Evolutionary conservation across 2,888 invertebrate genomes (phyloP), one percentile per base, ranked within the genome.

Genomic region (Lypha dubia): DNA sequence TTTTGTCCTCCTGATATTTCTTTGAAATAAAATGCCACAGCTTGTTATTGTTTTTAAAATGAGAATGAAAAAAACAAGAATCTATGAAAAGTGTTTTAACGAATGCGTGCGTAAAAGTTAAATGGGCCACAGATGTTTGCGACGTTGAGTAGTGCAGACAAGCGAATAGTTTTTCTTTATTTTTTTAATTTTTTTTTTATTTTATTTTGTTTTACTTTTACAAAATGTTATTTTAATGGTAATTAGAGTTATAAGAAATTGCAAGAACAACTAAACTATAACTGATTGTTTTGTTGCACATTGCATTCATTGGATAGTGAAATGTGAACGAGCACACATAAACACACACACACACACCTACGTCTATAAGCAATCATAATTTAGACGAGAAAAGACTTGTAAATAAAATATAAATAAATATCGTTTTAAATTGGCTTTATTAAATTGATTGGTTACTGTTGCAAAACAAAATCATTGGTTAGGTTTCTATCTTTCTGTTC

Each of bases 71-170:
- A n/a, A n/a, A 46, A 62, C 38, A 24, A 46, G 44, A 44, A 56
- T 62, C 53, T 56, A 56, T 35, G 60, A 20, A 22, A 56, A 62
- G 73, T 74, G 63, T 63, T 79, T 79, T 35, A 75, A 44, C 28
- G 67, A 84, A 80, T 84, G 84, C 76, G 84, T 84, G 84, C 80
- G 80, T 80, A 80, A 80, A 77, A 84, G 76, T 84, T 73, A 84
- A 84, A 76, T 84, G 84, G 80, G 76, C n/a, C 80, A 84, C 84
- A 84, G 84, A 84, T 84, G 84, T 84, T 84, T 71, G 60, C 71
- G 76, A 80, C 84, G 46, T 76, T 80, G 84, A 76, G 67, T 73
- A 68, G 75, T 76, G 84, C 46, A 76, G 76, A 84, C 80, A 84
- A 68, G 68, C 67, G 68, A 84, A 73, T 80, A 76, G 76, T 79